These are phyloP conservation scores for Catotricha subobsoleta DNA, from an alignment of 2,888 invertebrate genomes.

Conservation along the genomic window DNA sequence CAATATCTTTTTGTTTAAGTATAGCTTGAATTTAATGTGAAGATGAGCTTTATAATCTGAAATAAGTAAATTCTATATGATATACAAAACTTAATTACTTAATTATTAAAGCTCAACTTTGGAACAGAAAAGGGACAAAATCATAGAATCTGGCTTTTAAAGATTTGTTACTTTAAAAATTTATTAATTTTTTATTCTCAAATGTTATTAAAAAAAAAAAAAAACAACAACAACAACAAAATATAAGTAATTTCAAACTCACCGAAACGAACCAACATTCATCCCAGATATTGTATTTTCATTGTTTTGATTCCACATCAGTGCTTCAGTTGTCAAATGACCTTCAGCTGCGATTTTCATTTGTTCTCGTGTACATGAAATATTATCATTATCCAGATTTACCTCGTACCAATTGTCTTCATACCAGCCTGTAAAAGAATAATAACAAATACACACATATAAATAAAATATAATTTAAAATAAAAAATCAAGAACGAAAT, in stretches of 20 bases:
- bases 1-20: too few relatives aligned
- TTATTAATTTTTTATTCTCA: background rate
- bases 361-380: slow-evolving; percentile 83
- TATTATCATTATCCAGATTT: slow-evolving; percentile 65
- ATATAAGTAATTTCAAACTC: slow-evolving; percentile 7
- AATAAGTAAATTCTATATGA: too few relatives aligned
- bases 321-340: slow-evolving; percentile 93
- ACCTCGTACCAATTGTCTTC: slow-evolving; percentile 98
- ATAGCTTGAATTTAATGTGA: too few relatives aligned
- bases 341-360: slow-evolving; percentile 92
- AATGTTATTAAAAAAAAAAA: background rate
- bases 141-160: too few relatives aligned
- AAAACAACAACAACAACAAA: background rate
- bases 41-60: too few relatives aligned
- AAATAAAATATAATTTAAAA: background rate
- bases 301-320: slow-evolving; percentile 96
- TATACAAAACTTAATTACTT: too few relatives aligned
- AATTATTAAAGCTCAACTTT: too few relatives aligned
- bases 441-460: background rate
- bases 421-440: slow-evolving; percentile 61
- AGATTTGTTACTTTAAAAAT: background rate
- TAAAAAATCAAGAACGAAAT: background rate
- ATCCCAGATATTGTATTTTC: slow-evolving; percentile 88
- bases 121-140: too few relatives aligned
- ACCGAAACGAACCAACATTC: slow-evolving; percentile 81